Conservation (phyloP, 2,888 invertebrate genomes). For the Thecophora atra region DNA sequence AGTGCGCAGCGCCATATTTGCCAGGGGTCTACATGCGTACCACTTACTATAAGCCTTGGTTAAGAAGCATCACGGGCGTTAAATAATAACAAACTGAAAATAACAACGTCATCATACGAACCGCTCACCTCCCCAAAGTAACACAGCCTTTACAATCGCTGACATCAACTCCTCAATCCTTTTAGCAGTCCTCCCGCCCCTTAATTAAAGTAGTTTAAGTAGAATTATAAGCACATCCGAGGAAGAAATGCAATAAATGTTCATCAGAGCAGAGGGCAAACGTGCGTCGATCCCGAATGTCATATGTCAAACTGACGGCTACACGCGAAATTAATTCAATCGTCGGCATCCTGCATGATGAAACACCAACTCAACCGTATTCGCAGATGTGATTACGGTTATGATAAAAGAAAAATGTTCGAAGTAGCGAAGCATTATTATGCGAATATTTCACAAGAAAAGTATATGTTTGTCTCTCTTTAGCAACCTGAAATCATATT, state of each 20-base stretch:
- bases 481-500: background rate
- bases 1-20: conserved; percentile 90
- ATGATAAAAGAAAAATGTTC: background rate
- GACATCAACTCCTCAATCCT: background rate
- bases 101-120: background rate
- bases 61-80: conserved; percentile 85
- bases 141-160: background rate
- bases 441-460: background rate
- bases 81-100: conserved; percentile 66
- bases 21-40: conserved; percentile 96
- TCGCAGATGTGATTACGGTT: background rate
- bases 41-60: conserved; percentile 90
- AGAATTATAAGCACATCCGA: background rate
- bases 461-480: background rate
- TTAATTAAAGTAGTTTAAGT: background rate
- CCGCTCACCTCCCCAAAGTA: background rate
- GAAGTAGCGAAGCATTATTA: background rate
- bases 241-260: background rate
- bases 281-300: conserved; percentile 16
- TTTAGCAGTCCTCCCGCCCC: background rate
- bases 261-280: background rate
- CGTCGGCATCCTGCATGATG: background rate
- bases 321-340: background rate
- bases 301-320: background rate
- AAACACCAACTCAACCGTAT: background rate